Evolutionary conservation across 2,797 vertebrate species (phyloP).

Genomic region (Tauraco hartlaubi): DNA sequence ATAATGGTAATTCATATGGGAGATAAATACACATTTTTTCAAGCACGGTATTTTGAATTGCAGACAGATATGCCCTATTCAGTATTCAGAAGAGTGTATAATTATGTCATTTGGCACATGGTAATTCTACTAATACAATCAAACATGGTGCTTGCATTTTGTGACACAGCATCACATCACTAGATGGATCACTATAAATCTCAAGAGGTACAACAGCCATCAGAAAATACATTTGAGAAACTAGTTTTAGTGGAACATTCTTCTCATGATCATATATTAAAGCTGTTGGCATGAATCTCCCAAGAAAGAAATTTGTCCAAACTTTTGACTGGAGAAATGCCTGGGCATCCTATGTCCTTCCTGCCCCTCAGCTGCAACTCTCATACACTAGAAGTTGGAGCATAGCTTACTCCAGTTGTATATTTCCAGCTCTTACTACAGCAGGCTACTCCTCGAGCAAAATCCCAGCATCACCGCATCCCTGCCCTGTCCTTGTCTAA

Average conservation of each 20-base stretch:
- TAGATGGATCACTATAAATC: not conserved
- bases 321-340: not conserved
- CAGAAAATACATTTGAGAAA: not conserved
- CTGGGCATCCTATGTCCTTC: not conserved
- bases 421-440: not conserved
- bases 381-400: not conserved
- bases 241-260: not conserved
- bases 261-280: not conserved
- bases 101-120: not conserved
- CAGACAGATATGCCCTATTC: not conserved
- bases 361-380: not conserved
- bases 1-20: not conserved
- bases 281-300: not conserved
- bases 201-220: not conserved
- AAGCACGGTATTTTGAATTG: not conserved
- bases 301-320: not conserved
- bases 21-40: not conserved
- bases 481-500: not conserved
- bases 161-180: not conserved
- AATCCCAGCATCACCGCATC: not conserved
- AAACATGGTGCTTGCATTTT: not conserved
- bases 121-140: not conserved
- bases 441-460: not conserved
- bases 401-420: not conserved
- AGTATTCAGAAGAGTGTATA: not conserved